These are phyloP conservation scores for Agrenia bidenticulata DNA, from an alignment of 2,888 invertebrate species.

Conservation along the genomic window DNA sequence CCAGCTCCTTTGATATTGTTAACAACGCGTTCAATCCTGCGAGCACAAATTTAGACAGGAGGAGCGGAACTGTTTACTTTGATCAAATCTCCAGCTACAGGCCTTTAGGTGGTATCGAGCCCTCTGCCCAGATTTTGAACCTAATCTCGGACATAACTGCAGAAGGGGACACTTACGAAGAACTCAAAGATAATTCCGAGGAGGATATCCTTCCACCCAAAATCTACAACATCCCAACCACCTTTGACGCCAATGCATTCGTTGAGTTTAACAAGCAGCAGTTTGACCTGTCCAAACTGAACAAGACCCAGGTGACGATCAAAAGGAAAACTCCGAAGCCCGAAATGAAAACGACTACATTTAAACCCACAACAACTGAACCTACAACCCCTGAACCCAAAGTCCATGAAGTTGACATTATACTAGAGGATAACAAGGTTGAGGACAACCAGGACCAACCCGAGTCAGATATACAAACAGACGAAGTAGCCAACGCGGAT, in stretches of 20 bases:
- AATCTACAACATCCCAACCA: slow-evolving; percentile 47
- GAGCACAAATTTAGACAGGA: slow-evolving; percentile 27
- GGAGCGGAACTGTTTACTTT: slow-evolving; percentile 31
- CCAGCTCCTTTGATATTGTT: slow-evolving; percentile 22
- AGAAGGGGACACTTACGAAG: slow-evolving; percentile 33
- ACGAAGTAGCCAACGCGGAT: slow-evolving; percentile 13
- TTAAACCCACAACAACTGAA: neutral
- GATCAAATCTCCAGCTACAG: slow-evolving; percentile 26
- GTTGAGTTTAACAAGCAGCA: slow-evolving; percentile 9
- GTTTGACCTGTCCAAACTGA: slow-evolving; percentile 10
- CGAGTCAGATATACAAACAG: neutral
- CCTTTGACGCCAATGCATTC: slow-evolving; percentile 31
- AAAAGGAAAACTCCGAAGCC: slow-evolving; percentile 31
- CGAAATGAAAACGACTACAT: slow-evolving; percentile 2
- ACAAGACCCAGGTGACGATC: slow-evolving; percentile 22
- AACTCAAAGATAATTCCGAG: slow-evolving; percentile 39
- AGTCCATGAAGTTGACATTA: neutral
- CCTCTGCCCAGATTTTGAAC: slow-evolving; percentile 34
- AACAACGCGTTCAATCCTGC: neutral
- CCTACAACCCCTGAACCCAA: neutral
- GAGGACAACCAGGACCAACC: slow-evolving; percentile 14
- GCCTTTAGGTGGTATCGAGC: slow-evolving; percentile 17
- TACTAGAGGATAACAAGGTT: neutral
- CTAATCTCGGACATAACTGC: slow-evolving; percentile 41
- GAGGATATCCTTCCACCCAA: slow-evolving; percentile 35